Evolutionary conservation across 2,888 invertebrate genomes (phyloP), one percentile per base, ranked within the genome.

Genomic region (Lasiommata megera): DNA sequence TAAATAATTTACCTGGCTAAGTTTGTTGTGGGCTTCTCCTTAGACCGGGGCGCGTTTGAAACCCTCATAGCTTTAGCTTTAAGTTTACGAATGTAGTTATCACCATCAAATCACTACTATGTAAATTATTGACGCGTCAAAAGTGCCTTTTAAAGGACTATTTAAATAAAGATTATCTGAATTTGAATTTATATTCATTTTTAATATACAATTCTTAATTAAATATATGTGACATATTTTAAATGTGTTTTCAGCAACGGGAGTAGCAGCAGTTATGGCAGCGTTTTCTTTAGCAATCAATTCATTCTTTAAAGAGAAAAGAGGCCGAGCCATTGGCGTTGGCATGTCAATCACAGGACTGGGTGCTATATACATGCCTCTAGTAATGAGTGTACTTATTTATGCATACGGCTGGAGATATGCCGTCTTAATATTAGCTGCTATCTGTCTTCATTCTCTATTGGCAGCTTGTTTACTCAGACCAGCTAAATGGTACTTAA

Each of bases 401-500:
- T 77, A 85, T 34, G 72, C 81, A 0, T 94, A 93, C 64, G 93
- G 92, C 7, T 89, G 92, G 73, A 85, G 93, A 80, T 93, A 93
- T 41, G 92, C 94, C 0, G 92, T 93, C 58, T 76, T 94, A 36
- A 92, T 94, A 58, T 79, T 94, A 52, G 92, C 93, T 47, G 94
- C 92, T 2, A 79, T 94, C 47, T 92, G 93, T 56, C 82, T 94
- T 0, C 93, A 95, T 76, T 92, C 93, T 0, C 73, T 94, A 5
- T 76, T 92, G 56, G 93, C 92, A 7, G 92, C 93, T 1, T 76
- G 91, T 59, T 78, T 95, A 56, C 84, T 95, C 41, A 93, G 94
- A 69, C 95, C 95, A 14, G 88, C 94, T 1, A 93, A 93, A 78
- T 94, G 94, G 93, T 94, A 94, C 76, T 79, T 92, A 74, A 92